phyloP scores from a whole-genome alignment of 92 coral and sea anemone genomes.

The Ricordea florida region DNA sequence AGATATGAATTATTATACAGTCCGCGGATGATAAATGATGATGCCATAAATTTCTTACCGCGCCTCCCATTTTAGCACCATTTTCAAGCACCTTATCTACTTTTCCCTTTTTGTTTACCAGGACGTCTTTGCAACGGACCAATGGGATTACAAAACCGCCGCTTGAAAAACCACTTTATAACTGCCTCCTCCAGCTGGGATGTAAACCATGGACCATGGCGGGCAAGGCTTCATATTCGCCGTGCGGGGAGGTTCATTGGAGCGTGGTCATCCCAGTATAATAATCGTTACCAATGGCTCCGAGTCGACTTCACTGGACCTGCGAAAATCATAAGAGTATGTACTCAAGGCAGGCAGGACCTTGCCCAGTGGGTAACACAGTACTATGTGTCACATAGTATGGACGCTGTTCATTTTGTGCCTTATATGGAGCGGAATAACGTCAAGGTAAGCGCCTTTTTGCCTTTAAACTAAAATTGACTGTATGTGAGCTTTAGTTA shows the following conservation, averaged over 20 bases:
- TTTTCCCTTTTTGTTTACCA: neutral
- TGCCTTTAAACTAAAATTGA: too few relatives aligned
- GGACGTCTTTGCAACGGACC: conserved; percentile 83
- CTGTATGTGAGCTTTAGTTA: too few relatives aligned
- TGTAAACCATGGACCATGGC: conserved; percentile 42
- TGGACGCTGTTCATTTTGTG: conserved; percentile 60
- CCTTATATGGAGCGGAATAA: conserved; percentile 57
- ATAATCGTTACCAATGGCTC: conserved; percentile 67
- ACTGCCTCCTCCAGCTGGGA: conserved; percentile 76
- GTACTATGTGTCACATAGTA: conserved; percentile 55
- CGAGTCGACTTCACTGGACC: conserved; percentile 56
- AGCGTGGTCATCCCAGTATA: conserved; percentile 64
- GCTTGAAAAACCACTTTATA: conserved; percentile 58
- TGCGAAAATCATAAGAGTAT: conserved; percentile 61
- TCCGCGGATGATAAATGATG: too few relatives aligned
- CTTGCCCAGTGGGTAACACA: conserved; percentile 72
- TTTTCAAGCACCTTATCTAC: neutral
- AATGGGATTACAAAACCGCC: conserved; percentile 69
- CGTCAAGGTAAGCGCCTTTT: conserved; percentile 31
- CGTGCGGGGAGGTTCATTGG: conserved; percentile 59
- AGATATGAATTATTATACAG: too few relatives aligned
- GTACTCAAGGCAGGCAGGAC: conserved; percentile 78
- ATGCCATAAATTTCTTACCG: too few relatives aligned
- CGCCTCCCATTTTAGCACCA: too few relatives aligned
- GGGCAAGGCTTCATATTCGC: conserved; percentile 57